A percentile compares a stretch with the other conserved stretches of the same genome.
phyloP scores from a whole-genome alignment of 2,888 invertebrate species.

The Tetragonula carbonaria region DNA sequence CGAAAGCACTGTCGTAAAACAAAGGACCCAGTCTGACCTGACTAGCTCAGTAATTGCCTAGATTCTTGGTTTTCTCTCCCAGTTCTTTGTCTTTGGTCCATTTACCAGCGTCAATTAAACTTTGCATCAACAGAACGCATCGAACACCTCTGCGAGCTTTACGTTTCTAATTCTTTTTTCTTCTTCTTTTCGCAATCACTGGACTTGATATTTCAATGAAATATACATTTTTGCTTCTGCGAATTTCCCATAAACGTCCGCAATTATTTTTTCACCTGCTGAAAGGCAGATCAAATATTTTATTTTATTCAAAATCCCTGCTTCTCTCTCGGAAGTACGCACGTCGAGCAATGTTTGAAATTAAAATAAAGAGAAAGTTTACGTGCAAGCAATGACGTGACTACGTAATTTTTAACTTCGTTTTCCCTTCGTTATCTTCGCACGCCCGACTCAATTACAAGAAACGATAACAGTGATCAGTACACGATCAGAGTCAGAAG shows the following conservation, averaged over 20 bases:
- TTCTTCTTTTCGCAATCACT: no score
- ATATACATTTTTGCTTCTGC: no score
- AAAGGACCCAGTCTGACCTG: slow-evolving; percentile 65
- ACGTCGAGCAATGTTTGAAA: no score
- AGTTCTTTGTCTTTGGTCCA: slow-evolving; percentile 36
- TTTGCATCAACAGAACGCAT: neutral
- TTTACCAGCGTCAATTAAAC: slow-evolving; percentile 27
- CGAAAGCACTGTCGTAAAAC: slow-evolving; percentile 61
- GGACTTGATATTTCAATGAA: no score
- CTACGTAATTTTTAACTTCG: neutral
- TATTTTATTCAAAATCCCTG: no score
- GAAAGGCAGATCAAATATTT: no score
- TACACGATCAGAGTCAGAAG: neutral
- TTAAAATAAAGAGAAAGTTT: neutral
- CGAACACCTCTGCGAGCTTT: neutral
- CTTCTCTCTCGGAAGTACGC: no score
- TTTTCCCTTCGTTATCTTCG: neutral
- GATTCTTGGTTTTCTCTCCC: slow-evolving; percentile 58
- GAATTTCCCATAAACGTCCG: no score
- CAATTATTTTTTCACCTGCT: no score
- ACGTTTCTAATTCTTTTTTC: neutral
- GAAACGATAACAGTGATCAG: neutral
- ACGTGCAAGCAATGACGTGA: neutral
- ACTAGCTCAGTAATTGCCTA: slow-evolving; percentile 72
- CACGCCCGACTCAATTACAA: neutral